Base-by-base conservation (phyloP, 1,140 invertebrate species). In the Drosophila arizonae region DNA sequence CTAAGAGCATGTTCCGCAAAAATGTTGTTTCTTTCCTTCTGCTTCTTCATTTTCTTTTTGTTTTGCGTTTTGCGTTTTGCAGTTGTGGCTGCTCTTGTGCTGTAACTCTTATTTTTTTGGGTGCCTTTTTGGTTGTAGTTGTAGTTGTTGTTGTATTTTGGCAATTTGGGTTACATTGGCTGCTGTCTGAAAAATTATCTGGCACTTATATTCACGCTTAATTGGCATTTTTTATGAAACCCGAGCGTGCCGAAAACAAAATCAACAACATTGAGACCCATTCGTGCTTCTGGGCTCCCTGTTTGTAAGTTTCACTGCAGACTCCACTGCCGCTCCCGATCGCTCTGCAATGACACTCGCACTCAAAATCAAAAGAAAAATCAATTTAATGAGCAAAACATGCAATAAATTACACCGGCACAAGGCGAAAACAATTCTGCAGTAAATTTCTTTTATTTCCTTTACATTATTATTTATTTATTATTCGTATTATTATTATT, bases 181-280 rank as follows among this genome's bases (percentile, higher is more conserved):
- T 65, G 81, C 79, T 86, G 76, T 90, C 79, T 75, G 84, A 89
- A 88, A 90, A 90, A 90, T 90, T 90, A 90, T 90, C 89, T 86
- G 77, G 89, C 90, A 89, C 90, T 90, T 90, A 90, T 90, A 90
- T 90, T 90, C 89, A 90, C 86, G 90, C 86, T 90, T 90, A 90
- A 90, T 90, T 90, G 89, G 89, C 89, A 90, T 90, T 90, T 89
- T 90, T 84, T 88, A 89, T 88, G 82, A 82, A 86, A 88, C 76
- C 70, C 79, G 76, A 86, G 81, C 79, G 81, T 86, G 81, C 81
- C 69, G 82, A 86, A 87, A 87, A 87, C 71, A 67, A 64, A 81
- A 81, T 43, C 77, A 60, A 79, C 60, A 73, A 57, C 65, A 64
- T 56, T 52, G 56, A 54, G 50, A 67, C 54, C 78, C 68, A 87